Conservation (phyloP, 2,888 invertebrate genomes). For the Lymantria dispar region DNA sequence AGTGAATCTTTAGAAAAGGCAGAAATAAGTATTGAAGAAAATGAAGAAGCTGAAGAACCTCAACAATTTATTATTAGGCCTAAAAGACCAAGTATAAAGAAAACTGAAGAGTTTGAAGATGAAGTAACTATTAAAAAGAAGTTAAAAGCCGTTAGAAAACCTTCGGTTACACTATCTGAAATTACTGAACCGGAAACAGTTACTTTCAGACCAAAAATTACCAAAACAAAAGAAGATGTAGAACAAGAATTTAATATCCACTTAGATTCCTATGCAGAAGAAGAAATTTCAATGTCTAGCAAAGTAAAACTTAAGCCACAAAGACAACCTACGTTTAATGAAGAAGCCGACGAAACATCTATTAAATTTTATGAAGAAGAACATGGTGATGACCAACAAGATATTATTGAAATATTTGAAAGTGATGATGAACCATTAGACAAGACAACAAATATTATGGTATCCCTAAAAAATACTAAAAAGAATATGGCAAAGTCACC, state of each 20-base stretch:
- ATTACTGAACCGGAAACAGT: constrained; percentile 89
- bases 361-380: constrained; percentile 84
- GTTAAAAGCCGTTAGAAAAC: constrained; percentile 85
- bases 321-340: constrained; percentile 87
- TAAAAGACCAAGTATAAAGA: constrained; percentile 66
- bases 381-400: constrained; percentile 50
- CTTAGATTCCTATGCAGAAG: constrained; percentile 92
- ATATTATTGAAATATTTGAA: constrained; percentile 72
- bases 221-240: constrained; percentile 92
- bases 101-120: constrained; percentile 78
- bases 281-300: constrained; percentile 93
- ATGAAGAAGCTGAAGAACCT: constrained; percentile 50
- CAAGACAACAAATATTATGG: constrained; percentile 55
- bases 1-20: constrained; percentile 30
- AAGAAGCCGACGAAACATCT: constrained; percentile 90
- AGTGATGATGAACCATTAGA: constrained; percentile 74
- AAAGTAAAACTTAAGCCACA: constrained; percentile 90
- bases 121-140: constrained; percentile 89
- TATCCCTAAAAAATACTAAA: constrained; percentile 67
- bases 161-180: constrained; percentile 86
- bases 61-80: constrained; percentile 70
- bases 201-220: constrained; percentile 88
- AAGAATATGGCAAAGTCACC: constrained; percentile 51
- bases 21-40: constrained; percentile 32
- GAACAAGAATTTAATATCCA: constrained; percentile 95